phyloP scores from a whole-genome alignment of 2,888 invertebrate genomes.

The Asteroscopus sphinx region DNA sequence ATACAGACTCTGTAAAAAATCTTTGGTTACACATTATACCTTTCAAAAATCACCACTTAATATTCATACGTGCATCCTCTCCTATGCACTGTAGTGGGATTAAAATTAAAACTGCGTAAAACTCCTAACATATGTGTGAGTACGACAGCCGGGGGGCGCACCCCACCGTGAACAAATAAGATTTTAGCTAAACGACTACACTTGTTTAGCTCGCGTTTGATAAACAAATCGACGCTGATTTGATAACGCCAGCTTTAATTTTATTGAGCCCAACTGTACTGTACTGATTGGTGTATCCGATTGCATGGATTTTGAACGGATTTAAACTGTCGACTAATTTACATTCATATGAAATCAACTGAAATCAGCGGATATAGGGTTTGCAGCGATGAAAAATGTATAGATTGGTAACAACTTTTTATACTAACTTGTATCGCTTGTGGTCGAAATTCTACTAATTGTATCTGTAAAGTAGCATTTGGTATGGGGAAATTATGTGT shows the following conservation, averaged over 20 bases:
- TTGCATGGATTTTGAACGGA: constrained; percentile 31
- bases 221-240: constrained; percentile 58
- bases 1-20: no score
- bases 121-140: constrained; percentile 81
- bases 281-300: constrained; percentile 37
- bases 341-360: constrained; percentile 27
- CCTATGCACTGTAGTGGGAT: constrained; percentile 69
- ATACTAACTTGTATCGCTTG: neutral
- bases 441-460: no score
- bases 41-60: constrained; percentile 19
- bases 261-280: constrained; percentile 18
- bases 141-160: constrained; percentile 56
- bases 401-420: no score
- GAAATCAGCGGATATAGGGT: constrained; percentile 20
- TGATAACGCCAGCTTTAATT: constrained; percentile 48
- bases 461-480: no score
- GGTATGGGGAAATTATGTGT: no score
- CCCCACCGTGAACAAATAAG: constrained; percentile 68
- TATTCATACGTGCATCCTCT: constrained; percentile 48
- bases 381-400: constrained; percentile 11
- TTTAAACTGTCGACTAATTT: constrained; percentile 38
- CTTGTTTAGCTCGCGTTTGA: constrained; percentile 55
- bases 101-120: constrained; percentile 86
- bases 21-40: no score
- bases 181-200: constrained; percentile 67